Base-by-base conservation (phyloP, 2,797 vertebrate genomes). In the Nannoperca obscura region DNA sequence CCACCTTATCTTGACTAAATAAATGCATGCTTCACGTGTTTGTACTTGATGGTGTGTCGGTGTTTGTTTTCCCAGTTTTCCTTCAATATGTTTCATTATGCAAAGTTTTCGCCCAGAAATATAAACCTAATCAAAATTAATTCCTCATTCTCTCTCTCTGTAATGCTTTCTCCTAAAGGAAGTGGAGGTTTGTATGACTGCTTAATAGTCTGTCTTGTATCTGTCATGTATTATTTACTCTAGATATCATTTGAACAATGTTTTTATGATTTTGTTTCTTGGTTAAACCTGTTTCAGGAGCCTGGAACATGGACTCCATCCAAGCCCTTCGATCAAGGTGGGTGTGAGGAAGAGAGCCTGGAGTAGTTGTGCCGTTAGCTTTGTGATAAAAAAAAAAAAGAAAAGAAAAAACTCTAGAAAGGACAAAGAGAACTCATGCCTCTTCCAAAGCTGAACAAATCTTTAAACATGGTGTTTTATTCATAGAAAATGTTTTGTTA, bases 271-370 rank as follows among this genome's bases (percentile, higher is more conserved):
- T 79, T 70, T 61, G 24, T 67, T 59, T 89, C 88, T 91, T 80
- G 47, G 22, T 75, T 74, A 7, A 57, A 46, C 47, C 24, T 93
- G 90, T 95, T 97, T 80, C 91, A 90, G 95, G 95, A 95, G 86
- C 91, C 96, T 93, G 97, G 97, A 95, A 96, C 97, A 20, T 99
- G 98, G 98, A 97, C 93, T 90, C 96, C 97, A 53, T 93, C 95
- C 81, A 99, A 97, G 94, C 94, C 97, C 44, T 97, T 98, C 72
- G 96, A 98, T 95, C 97, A 97, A 96, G 97, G 98, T 99, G 95
- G 91, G 95, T 92, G 67, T 84, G 62, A 74, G 20, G 49, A 72
- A 72, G 53, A 75, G 44, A 59, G 47, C 54, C 40, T 54, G 3
- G n/a, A 71, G 10, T 67, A 50, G 2, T 54, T 74, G 55, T 58